phyloP scores from a whole-genome alignment of 2,888 invertebrate species.

The Cephus runcator region DNA sequence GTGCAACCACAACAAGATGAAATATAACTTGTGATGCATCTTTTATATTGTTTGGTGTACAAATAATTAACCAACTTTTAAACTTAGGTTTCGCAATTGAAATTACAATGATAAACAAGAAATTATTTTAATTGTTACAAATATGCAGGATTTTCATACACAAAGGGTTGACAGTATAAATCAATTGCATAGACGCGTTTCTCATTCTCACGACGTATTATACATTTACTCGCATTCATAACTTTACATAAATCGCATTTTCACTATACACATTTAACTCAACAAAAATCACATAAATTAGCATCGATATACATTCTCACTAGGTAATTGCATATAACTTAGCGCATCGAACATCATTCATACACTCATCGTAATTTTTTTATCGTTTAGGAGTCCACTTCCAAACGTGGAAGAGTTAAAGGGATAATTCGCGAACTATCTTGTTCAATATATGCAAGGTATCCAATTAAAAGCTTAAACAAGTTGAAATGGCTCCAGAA shows the following conservation, averaged over 20 bases:
- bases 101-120: conserved; percentile 3
- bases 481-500: not conserved
- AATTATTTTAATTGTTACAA: conserved; percentile 18
- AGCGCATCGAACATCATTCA: not conserved
- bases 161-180: conserved; percentile 7
- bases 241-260: not conserved
- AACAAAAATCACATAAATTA: conserved; percentile 30
- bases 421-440: not conserved
- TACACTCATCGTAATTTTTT: not conserved
- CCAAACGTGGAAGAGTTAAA: not conserved
- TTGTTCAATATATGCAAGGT: not conserved
- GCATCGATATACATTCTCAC: conserved; percentile 19
- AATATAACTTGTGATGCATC: not conserved
- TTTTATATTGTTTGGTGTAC: conserved; percentile 49
- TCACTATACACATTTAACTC: conserved; percentile 1
- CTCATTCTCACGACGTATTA: conserved; percentile 11
- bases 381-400: not conserved
- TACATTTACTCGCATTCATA: conserved; percentile 11
- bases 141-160: conserved; percentile 17
- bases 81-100: conserved; percentile 6
- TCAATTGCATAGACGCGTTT: conserved; percentile 3
- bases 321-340: conserved; percentile 30
- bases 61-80: conserved; percentile 57
- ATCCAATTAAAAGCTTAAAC: not conserved
- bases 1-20: not conserved